Percentiles rank a stretch among this genome's conserved stretches.
These are phyloP conservation scores for Candoia aspera DNA, from an alignment of 2,113 vertebrate species.

Conservation along the genomic window DNA sequence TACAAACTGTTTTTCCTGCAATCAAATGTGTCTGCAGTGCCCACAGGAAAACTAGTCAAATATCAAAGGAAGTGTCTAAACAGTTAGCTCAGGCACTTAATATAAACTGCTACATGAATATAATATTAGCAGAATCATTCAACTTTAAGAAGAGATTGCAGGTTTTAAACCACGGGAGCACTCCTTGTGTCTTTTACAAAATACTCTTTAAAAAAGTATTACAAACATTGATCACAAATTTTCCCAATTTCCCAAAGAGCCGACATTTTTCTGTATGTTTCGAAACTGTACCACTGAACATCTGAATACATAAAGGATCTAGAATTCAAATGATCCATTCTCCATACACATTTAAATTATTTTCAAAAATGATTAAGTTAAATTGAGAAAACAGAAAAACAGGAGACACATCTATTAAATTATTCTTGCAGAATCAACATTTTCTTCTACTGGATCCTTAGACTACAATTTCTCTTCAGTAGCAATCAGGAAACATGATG, in stretches of 20 bases:
- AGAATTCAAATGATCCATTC: not conserved
- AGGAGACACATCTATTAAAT: not conserved
- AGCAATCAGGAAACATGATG: not conserved
- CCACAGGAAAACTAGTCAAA: not conserved
- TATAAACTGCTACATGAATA: not conserved
- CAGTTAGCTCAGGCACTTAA: not conserved
- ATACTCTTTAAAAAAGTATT: not conserved
- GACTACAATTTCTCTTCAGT: conserved; percentile 29
- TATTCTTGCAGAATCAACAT: conserved; percentile 32
- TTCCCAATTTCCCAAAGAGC: not conserved
- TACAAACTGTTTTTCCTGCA: not conserved
- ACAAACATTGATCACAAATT: not conserved
- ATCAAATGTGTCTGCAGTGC: not conserved
- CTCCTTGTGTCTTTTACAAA: not conserved
- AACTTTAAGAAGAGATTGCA: not conserved
- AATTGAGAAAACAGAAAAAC: conserved; percentile 5
- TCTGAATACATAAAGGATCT: not conserved
- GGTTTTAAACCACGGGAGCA: too few relatives aligned
- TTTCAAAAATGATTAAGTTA: conserved; percentile 23
- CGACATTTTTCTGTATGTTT: not conserved
- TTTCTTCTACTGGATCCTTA: not conserved
- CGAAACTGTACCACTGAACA: fast-evolving
- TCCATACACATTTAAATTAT: not conserved
- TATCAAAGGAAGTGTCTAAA: not conserved
- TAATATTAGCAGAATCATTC: not conserved